Evolutionary conservation across 1,140 invertebrate genomes (phyloP).

Genomic region (Bombus pyrosoma): DNA sequence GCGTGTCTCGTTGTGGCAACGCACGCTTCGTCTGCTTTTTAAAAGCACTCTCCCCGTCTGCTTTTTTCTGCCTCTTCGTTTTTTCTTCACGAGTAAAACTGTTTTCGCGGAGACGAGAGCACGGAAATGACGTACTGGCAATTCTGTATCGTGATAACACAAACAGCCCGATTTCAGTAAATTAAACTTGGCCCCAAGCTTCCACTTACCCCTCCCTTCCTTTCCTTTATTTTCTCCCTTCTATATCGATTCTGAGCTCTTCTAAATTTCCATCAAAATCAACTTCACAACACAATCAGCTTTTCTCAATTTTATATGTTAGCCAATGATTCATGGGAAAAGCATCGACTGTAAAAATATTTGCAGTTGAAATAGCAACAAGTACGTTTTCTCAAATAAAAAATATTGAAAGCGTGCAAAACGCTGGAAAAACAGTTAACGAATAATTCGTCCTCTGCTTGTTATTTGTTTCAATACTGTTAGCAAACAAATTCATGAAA

Average conservation of each 20-base stretch:
- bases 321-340: no score
- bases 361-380: no score
- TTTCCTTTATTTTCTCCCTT: not conserved
- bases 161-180: not conserved
- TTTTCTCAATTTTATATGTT: no score
- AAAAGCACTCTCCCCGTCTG: not conserved
- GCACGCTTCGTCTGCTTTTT: not conserved
- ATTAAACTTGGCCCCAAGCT: constrained; percentile 10
- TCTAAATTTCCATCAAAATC: no score
- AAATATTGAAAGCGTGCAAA: fast-evolving
- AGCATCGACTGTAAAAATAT: no score
- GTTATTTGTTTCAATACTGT: not conserved
- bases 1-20: not conserved
- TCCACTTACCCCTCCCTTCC: not conserved
- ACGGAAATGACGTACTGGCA: not conserved
- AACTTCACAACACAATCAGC: no score
- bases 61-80: not conserved
- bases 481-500: not conserved
- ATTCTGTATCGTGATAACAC: not conserved
- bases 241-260: fast-evolving
- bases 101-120: not conserved
- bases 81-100: not conserved
- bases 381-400: not conserved
- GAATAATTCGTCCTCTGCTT: no score
- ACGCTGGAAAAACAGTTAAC: no score